Evolutionary conservation across 2,888 invertebrate species (phyloP).

Genomic region (Exephanes ischioxanthus): DNA sequence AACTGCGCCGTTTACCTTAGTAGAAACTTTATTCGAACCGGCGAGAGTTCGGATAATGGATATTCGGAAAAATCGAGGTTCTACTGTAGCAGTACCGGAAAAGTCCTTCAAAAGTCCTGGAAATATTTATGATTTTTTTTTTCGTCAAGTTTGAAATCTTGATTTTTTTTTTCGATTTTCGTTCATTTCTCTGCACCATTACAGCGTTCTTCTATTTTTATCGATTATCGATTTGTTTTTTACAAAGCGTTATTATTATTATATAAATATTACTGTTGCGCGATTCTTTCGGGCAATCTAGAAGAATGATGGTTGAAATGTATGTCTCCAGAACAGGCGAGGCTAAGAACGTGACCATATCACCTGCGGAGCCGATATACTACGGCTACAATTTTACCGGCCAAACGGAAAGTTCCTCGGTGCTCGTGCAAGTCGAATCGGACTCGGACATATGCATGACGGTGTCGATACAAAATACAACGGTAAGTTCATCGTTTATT

Average conservation of each 20-base stretch:
- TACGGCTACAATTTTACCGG: constrained; percentile 87
- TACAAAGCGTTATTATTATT: not conserved
- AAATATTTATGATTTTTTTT: too few relatives aligned
- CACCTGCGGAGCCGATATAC: constrained; percentile 88
- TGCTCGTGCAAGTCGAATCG: constrained; percentile 89
- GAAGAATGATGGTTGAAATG: constrained; percentile 8
- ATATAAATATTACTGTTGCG: not conserved
- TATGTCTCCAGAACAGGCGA: constrained; percentile 72
- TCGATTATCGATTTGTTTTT: not conserved
- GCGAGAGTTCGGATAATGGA: too few relatives aligned
- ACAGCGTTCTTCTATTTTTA: not conserved
- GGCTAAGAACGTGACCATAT: constrained; percentile 78
- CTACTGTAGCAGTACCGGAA: too few relatives aligned
- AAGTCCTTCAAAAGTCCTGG: too few relatives aligned
- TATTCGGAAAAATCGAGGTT: too few relatives aligned
- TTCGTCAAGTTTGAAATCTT: too few relatives aligned
- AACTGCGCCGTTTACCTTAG: too few relatives aligned
- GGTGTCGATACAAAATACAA: constrained; percentile 92
- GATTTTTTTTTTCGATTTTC: too few relatives aligned
- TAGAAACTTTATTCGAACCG: too few relatives aligned
- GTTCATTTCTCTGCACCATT: not conserved
- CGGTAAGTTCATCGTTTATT: constrained; percentile 85
- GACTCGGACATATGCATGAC: constrained; percentile 90
- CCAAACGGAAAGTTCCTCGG: constrained; percentile 83
- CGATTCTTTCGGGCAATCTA: not conserved